phyloP scores from a whole-genome alignment of 2,113 vertebrate genomes.

The Equus quagga region DNA sequence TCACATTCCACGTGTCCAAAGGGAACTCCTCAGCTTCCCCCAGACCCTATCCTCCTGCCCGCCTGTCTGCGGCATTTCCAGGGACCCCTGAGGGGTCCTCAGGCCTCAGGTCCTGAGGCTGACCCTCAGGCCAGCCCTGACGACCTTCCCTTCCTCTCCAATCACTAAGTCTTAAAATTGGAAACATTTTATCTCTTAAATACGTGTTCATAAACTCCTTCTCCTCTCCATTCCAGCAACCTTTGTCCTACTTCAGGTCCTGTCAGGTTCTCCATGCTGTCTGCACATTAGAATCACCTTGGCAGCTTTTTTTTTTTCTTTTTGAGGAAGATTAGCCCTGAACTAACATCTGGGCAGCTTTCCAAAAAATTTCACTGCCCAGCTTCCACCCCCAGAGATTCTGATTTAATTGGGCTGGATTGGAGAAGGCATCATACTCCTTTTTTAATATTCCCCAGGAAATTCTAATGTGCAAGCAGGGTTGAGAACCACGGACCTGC shows the following conservation, averaged over 20 bases:
- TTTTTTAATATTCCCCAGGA: background rate
- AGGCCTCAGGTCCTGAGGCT: background rate
- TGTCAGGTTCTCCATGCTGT: background rate
- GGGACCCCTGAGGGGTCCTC: background rate
- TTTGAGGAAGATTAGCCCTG: no score
- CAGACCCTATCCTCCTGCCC: background rate
- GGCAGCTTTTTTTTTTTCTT: background rate
- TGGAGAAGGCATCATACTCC: background rate
- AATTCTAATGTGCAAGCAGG: background rate
- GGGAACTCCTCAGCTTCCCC: background rate
- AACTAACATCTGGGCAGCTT: background rate
- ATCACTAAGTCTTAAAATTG: background rate
- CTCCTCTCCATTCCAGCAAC: background rate
- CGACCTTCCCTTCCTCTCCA: background rate
- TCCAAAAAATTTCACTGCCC: background rate
- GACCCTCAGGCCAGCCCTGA: background rate
- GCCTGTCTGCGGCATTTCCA: background rate
- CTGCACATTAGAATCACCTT: background rate
- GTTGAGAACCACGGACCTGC: background rate
- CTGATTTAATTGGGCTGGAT: background rate
- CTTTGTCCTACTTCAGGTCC: background rate
- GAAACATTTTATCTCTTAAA: background rate
- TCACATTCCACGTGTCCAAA: background rate
- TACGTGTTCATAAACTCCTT: background rate
- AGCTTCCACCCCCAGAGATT: background rate